Base-by-base conservation (phyloP, 2,113 vertebrate genomes). In the Circaetus gallicus region DNA sequence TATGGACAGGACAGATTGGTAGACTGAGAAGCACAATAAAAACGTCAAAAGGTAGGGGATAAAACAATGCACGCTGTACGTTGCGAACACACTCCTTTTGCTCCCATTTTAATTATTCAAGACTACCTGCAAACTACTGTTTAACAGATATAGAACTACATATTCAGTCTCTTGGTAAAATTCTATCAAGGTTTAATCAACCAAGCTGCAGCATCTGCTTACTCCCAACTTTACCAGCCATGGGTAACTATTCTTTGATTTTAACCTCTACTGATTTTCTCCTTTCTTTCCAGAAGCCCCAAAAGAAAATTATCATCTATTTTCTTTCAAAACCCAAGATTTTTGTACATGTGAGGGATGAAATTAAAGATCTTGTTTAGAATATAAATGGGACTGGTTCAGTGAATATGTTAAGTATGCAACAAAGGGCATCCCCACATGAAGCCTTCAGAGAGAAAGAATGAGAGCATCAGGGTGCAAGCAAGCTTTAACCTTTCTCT, bases 301-400 rank as follows among this genome's bases (percentile, higher is more conserved):
- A 36, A 77, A 38, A 42, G 50, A 90, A 86, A 89, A 67, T 36
- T 74, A 36, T 78, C 56, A 56, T 26, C 21, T 55, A 21, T 82
- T 77, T 89, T 58, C 74, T 77, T 92, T 90, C 67, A 78, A 76
- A 63, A 29, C 38, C 55, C 63, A 43, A 55, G 76, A 53, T 80
- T 88, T 66, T 70, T 34, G n/a, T 81, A 79, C 56, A 62, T 5
- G 8, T 31, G 36, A 88, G 40, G 62, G 49, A 61, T 29, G 65
- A 91, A 93, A 82, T 82, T 65, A 66, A 93, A 86, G 67, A 45
- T 20, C 93, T 73, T 59, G 50, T n/a, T 91, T 86, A 86, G 90
- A 90, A 90, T 80, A 74, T 85, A 92, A 96, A 95, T 86, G 89
- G 88, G 83, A 86, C 73, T 93, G 69, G 69, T 92, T 95, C 74